Base-by-base conservation (phyloP, 2,113 vertebrate genomes). In the Ciconia maguari region DNA sequence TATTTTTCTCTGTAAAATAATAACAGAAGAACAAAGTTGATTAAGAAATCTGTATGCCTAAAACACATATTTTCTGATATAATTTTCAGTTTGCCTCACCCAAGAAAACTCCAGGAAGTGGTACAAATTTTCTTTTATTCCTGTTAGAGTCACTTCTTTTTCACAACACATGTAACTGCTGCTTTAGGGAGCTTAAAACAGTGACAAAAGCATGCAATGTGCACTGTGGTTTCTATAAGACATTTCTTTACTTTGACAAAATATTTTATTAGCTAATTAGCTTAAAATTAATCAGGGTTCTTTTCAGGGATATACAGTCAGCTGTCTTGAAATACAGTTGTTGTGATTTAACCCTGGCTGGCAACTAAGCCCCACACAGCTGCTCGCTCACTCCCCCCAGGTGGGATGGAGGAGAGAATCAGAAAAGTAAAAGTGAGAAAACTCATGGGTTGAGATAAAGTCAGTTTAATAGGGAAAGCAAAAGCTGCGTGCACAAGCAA, bases 381-480 rank as follows among this genome's bases (percentile, higher is more conserved):
- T 4, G 1, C 34, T 60, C 9, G 1, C 58, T n/a, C 21, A 7
- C 34, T 30, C 30, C 29, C 29, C 10, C 4, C 3, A 38, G 1
- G 34, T 24, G 14, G 34, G 34, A 60, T n/a, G 34, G 57, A 32
- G 20, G 32, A 58, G 57, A 60, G 21, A 22, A n/a, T n/a, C 2
- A 5, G 57, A 60, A n/a, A 11, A 20, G 32, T 32, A 34, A 57
- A 57, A 34, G 55, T 57, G 18, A 57, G 30, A 57, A 34, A 34
- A 57, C 55, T 20, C 7, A 1, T 32, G 11, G 29, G 54, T 32
- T 57, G 30, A 57, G 54, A 32, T 32, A 57, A 32, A 32, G 7
- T 32, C 30, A 32, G 18, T 20, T 32, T 12, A 57, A 32, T 19
- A 32, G 18, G 30, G 11, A 32, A 57, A 55, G 54, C 16, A 30